These are phyloP conservation scores for Magallana nippona DNA, from an alignment of 2,888 invertebrate species.

Conservation along the genomic window DNA sequence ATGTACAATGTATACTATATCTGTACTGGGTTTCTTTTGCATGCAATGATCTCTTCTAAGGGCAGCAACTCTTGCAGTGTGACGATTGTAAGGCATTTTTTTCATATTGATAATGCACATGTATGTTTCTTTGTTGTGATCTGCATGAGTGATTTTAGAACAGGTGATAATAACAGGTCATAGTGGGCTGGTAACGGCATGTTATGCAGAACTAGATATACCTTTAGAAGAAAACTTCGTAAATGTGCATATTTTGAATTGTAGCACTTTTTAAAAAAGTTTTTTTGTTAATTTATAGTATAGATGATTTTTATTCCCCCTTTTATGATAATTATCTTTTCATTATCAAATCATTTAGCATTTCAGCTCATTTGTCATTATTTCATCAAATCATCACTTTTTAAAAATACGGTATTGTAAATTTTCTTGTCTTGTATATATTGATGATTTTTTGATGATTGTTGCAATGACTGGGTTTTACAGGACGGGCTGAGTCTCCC, in stretches of 20 bases:
- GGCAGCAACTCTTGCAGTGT: conserved; percentile 23
- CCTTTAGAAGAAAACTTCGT: neutral
- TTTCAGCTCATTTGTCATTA: neutral
- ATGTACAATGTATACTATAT: neutral
- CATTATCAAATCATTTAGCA: neutral
- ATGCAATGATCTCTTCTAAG: conserved; percentile 22
- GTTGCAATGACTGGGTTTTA: conserved; percentile 26
- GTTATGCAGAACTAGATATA: neutral
- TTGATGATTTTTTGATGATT: neutral
- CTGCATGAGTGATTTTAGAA: conserved; percentile 31
- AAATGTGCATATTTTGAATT: neutral
- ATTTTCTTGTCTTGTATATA: neutral
- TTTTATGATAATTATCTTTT: neutral
- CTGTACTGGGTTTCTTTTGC: neutral
- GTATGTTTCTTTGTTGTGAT: conserved; percentile 18
- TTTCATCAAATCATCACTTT: too few species aligned
- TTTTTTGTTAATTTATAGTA: neutral
- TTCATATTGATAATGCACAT: neutral
- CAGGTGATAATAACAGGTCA: conserved; percentile 6
- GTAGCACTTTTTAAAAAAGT: neutral
- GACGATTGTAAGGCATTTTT: neutral
- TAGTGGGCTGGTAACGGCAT: conserved; percentile 19
- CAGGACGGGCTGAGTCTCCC: conserved; percentile 76
- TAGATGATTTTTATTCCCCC: neutral
- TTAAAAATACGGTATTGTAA: too few species aligned